A percentile compares a stretch with the other conserved stretches of the same genome.
phyloP scores from a whole-genome alignment of 1,140 invertebrate genomes.

The Psix sp. region DNA sequence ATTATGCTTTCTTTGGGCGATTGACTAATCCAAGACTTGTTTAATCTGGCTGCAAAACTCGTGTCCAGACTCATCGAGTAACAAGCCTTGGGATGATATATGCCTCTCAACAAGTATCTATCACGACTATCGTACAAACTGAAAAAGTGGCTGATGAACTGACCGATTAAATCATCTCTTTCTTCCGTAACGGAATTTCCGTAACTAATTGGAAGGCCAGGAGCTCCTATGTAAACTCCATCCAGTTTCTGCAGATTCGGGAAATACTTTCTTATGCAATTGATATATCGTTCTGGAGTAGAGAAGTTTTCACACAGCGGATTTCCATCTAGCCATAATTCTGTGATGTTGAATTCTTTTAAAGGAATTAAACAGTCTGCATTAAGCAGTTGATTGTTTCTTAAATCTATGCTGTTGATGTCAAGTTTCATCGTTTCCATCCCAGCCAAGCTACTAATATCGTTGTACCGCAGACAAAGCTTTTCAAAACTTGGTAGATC shows the following conservation, averaged over 20 bases:
- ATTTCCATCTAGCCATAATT: conserved; percentile 72
- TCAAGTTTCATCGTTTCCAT: conserved; percentile 67
- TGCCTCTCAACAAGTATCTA: conserved; percentile 62
- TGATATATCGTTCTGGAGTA: conserved; percentile 63
- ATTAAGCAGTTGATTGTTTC: conserved; percentile 73
- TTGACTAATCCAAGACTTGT: conserved; percentile 41
- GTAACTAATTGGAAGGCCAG: conserved; percentile 59
- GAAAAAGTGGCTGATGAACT: conserved; percentile 72
- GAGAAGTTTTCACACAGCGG: conserved; percentile 73
- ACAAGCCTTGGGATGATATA: conserved; percentile 68
- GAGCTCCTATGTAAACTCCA: conserved; percentile 59
- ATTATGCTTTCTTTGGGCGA: conserved; percentile 10
- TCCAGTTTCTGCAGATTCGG: conserved; percentile 67
- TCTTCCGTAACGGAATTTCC: conserved; percentile 55
- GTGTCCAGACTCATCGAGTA: conserved; percentile 68
- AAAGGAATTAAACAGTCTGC: conserved; percentile 60
- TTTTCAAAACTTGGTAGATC: conserved; percentile 65
- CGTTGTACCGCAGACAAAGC: conserved; percentile 74
- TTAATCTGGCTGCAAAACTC: conserved; percentile 19
- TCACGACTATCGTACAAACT: conserved; percentile 68
- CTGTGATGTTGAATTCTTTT: conserved; percentile 60
- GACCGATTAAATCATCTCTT: conserved; percentile 59
- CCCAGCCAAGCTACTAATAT: conserved; percentile 67
- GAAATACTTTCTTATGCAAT: conserved; percentile 66
- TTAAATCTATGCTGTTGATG: conserved; percentile 73